Percentiles rank a stretch among this genome's conserved stretches.
phyloP scores from a whole-genome alignment of 2,888 invertebrate species.

The Philopedon plagiatum region DNA sequence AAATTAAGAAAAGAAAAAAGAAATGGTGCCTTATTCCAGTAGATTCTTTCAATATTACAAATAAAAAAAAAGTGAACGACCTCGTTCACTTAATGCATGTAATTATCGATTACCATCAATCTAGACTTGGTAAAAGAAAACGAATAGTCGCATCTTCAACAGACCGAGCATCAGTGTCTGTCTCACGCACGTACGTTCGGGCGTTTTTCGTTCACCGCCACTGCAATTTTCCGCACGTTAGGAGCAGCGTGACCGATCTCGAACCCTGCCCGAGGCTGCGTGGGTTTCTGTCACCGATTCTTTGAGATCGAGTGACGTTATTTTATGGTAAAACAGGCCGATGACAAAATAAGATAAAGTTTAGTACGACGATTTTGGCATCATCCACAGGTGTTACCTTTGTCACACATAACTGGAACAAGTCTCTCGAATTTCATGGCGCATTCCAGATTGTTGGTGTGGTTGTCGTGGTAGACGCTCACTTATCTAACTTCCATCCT shows the following conservation, averaged over 20 bases:
- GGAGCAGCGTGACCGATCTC: constrained; percentile 22
- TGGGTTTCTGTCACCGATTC: constrained; percentile 33
- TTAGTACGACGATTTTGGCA: too few species aligned
- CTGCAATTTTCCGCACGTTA: constrained; percentile 32
- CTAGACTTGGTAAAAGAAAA: background rate
- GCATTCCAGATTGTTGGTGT: too few species aligned
- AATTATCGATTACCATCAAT: constrained; percentile 7
- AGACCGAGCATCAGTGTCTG: constrained; percentile 16
- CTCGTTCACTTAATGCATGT: background rate
- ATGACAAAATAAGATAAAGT: background rate
- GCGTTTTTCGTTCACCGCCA: constrained; percentile 12
- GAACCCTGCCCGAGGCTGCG: constrained; percentile 23
- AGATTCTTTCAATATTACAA: too few species aligned
- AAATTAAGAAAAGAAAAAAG: too few species aligned
- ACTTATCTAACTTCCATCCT: too few species aligned
- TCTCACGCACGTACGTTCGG: constrained; percentile 30
- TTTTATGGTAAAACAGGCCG: constrained; percentile 1
- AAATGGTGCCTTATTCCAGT: too few species aligned
- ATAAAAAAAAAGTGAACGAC: background rate
- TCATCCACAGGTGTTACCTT: too few species aligned
- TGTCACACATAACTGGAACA: too few species aligned
- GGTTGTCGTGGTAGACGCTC: too few species aligned
- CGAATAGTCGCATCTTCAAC: background rate
- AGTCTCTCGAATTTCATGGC: too few species aligned
- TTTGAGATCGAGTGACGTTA: constrained; percentile 8